phyloP scores from a whole-genome alignment of 2,797 vertebrate genomes.

The Arnoldichthys spilopterus region DNA sequence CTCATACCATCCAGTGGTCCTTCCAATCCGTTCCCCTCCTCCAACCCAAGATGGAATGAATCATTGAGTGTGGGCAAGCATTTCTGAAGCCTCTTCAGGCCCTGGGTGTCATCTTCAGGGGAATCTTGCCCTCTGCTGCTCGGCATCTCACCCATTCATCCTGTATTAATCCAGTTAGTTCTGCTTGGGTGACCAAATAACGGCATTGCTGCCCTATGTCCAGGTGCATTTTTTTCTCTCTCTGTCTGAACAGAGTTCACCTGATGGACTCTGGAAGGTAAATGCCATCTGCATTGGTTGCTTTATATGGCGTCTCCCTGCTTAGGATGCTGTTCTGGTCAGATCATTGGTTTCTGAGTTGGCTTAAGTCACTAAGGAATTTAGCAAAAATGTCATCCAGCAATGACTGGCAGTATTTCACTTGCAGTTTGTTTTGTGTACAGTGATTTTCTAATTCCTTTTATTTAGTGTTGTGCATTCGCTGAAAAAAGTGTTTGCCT shows the following conservation, averaged over 20 bases:
- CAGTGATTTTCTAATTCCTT: background rate
- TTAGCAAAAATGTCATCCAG: too few relatives aligned
- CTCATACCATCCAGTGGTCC: conserved; percentile 60
- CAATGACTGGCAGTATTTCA: too few relatives aligned
- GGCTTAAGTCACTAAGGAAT: too few relatives aligned
- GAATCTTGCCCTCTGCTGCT: conserved; percentile 24
- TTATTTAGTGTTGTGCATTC: background rate
- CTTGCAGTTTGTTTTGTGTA: too few relatives aligned
- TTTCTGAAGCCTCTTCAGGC: conserved; percentile 52
- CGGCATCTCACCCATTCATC: conserved; percentile 41
- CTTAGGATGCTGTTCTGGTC: background rate
- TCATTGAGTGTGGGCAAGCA: conserved; percentile 57
- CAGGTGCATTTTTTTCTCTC: conserved; percentile 34
- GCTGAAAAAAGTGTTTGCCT: background rate
- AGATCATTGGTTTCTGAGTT: background rate
- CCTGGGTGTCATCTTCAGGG: conserved; percentile 50
- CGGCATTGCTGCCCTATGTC: background rate
- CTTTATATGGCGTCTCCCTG: background rate
- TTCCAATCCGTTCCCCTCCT: conserved; percentile 38
- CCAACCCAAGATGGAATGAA: conserved; percentile 62
- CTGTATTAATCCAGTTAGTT: conserved; percentile 49
- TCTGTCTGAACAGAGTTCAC: background rate
- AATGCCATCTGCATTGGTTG: background rate
- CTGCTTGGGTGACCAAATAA: background rate
- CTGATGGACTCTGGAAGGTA: background rate